phyloP scores from a whole-genome alignment of 2,888 invertebrate species.

The Nasonia oneida region DNA sequence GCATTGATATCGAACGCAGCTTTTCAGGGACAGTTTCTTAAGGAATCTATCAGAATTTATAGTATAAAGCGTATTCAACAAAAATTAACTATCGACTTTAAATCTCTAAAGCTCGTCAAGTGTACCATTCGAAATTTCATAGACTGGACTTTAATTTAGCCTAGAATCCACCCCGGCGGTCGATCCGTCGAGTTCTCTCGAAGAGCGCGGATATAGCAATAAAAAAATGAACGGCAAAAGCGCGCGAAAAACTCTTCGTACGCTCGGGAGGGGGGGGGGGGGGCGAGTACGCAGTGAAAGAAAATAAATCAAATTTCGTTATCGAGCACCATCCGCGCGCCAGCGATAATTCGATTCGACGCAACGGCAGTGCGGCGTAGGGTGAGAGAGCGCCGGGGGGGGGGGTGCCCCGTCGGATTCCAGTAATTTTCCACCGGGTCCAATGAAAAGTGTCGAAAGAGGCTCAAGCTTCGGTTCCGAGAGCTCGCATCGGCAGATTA shows the following conservation, averaged over 20 bases:
- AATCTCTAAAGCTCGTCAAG: background rate
- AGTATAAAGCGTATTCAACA: too few relatives aligned
- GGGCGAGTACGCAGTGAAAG: conserved; percentile 12
- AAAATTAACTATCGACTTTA: too few relatives aligned
- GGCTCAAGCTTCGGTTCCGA: conserved; percentile 47
- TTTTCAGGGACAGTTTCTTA: background rate
- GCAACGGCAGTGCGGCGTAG: conserved; percentile 16
- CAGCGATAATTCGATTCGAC: conserved; percentile 56
- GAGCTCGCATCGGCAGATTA: background rate
- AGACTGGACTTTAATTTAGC: conserved; percentile 52
- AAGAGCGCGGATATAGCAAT: too few relatives aligned
- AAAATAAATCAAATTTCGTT: conserved; percentile 58
- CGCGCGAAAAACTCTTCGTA: conserved; percentile 30
- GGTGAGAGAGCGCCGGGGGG: conserved; percentile 33
- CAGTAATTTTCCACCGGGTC: conserved; percentile 59
- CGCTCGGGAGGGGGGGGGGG: too few relatives aligned
- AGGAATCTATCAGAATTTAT: background rate
- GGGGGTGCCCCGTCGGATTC: conserved; percentile 56
- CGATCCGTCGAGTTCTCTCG: background rate
- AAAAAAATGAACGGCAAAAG: background rate
- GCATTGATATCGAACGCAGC: conserved; percentile 27
- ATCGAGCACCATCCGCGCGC: conserved; percentile 47
- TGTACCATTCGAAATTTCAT: background rate
- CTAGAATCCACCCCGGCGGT: background rate
- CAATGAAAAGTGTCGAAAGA: conserved; percentile 62